Base-by-base conservation (phyloP, 2,888 invertebrate species). In the Cosmorhoe ocellata region DNA sequence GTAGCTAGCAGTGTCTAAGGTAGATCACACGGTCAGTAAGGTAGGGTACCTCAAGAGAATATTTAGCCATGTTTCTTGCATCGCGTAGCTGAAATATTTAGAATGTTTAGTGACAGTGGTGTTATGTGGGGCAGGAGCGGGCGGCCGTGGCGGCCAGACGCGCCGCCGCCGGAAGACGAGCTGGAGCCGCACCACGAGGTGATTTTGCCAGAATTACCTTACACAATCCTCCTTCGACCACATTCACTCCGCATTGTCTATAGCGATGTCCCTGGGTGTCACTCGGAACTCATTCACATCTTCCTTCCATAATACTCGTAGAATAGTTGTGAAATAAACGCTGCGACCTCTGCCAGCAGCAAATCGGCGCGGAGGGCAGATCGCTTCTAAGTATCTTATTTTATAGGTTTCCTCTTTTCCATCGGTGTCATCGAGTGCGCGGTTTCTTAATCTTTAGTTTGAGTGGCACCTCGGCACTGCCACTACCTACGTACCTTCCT, bases 141-240 rank as follows among this genome's bases (percentile, higher is more conserved):
- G 72, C 82, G 87, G 70, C 74, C 81, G 70, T 85, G 89, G 88
- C 80, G 87, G 67, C 74, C 81, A 63, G 85, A 84, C 76, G 81
- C 82, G 70, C 81, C 80, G 69, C 79, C 80, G 62, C 76, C 79
- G 61, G 89, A 89, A 61, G 89, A 87, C 72, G 84, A 83, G 66
- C 63, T 83, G 84, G 87, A 88, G 64, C 84, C 83, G 69, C 83
- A 83, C 68, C 83, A 81, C 77, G 89, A 90, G 90, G 90, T 90
- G 90, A 90, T 87, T 89, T 89, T 88, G 89, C 90, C 89, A 90
- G 88, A 90, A 69, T 87, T 90, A 88, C 88, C 87, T 84, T 81
- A 76, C 81, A 81, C 83, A 83, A 81, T 70, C 58, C 81, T 71
- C 58, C 76, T 64, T 76, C 71, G 69, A 75, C 74, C 80, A 84